Evolutionary conservation across 2,113 vertebrate genomes (phyloP).

Genomic region (Chrysochloris asiatica): DNA sequence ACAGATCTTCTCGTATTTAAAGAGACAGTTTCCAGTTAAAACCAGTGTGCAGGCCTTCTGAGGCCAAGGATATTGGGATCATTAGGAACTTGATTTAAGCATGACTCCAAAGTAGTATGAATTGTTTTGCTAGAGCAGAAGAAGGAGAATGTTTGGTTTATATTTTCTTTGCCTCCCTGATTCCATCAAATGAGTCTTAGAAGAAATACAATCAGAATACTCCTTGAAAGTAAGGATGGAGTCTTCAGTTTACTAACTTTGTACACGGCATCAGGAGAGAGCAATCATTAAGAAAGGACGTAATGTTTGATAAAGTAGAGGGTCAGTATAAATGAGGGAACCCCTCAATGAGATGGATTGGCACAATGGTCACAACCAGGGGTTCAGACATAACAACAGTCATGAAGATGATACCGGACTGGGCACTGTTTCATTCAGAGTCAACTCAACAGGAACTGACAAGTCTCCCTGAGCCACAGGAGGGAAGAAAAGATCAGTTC

Average conservation of each 20-base stretch:
- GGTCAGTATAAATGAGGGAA: background rate
- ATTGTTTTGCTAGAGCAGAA: background rate
- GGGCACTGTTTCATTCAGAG: background rate
- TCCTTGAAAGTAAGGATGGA: background rate
- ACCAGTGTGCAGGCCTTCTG: background rate
- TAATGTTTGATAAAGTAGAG: background rate
- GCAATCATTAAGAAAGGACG: background rate
- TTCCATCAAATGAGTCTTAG: background rate
- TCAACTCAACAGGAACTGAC: background rate
- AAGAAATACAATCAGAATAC: background rate
- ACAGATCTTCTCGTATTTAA: too few species aligned
- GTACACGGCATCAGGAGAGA: background rate
- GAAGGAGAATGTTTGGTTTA: slow-evolving; percentile 50
- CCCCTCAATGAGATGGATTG: background rate
- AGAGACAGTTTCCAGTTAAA: too few species aligned
- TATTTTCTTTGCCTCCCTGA: slow-evolving; percentile 50
- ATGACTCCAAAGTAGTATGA: slow-evolving; percentile 29
- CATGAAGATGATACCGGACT: background rate
- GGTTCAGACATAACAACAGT: background rate
- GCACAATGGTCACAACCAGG: background rate
- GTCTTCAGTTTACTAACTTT: background rate
- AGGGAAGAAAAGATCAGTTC: too few species aligned
- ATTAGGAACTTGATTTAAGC: slow-evolving; percentile 9
- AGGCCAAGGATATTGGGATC: background rate
- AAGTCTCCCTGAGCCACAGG: slow-evolving; percentile 6